phyloP scores from a whole-genome alignment of 2,113 vertebrate genomes.

The Steatornis caripensis region DNA sequence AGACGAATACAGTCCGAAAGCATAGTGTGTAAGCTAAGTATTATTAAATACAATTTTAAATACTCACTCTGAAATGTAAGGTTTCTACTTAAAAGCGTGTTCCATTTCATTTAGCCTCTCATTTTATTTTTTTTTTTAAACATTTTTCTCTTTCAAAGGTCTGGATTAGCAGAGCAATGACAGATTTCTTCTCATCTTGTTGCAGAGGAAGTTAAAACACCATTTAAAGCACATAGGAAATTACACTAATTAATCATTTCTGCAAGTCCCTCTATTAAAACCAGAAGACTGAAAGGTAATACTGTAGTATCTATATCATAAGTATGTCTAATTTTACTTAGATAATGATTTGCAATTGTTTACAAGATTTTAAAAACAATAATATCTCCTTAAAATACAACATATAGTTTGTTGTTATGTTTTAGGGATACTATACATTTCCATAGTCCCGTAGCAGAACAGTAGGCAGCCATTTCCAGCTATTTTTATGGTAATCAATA shows the following conservation, averaged over 20 bases:
- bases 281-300: not conserved
- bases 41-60: not conserved
- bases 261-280: not conserved
- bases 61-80: not conserved
- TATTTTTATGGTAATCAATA: not conserved
- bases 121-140: not conserved
- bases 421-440: not conserved
- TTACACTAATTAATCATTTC: not conserved
- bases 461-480: not conserved
- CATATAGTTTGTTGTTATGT: not conserved
- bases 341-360: not conserved
- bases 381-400: not conserved
- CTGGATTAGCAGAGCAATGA: not conserved
- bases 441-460: not conserved
- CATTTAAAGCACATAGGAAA: not conserved
- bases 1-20: not conserved
- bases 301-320: not conserved
- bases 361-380: not conserved
- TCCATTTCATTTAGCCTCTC: not conserved
- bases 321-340: not conserved
- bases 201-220: not conserved
- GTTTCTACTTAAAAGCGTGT: not conserved
- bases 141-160: not conserved
- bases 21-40: not conserved
- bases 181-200: slow-evolving; percentile 5